Base-by-base conservation (phyloP, 2,797 vertebrate genomes). In the Acrossocheilus fasciatus region DNA sequence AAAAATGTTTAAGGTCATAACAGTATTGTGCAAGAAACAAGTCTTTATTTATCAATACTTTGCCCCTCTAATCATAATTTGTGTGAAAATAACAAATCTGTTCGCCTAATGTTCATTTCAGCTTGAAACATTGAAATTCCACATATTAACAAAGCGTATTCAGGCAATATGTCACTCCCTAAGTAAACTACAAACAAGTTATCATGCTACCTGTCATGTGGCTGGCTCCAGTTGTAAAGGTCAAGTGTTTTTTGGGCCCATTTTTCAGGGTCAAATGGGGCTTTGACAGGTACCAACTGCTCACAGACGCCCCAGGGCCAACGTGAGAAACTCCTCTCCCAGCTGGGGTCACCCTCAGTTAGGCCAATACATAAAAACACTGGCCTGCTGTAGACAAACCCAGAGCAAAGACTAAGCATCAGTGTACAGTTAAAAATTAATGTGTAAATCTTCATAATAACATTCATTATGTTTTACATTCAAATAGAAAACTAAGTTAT, bases 301-400 rank as follows among this genome's bases (percentile, higher is more conserved):
- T 99, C 98, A 90, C 98, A 99, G 0, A 95, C 94, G 4, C 98
- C 98, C 95, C 98, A 96, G 0, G 98, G 98, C 98, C 97, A 98
- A 39, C 96, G 96, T 0, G 95, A 95, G 91, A 98, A 97, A 82
- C 93, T 96, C 52, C 89, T 95, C 84, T 94, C 95, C 98, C 98
- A 99, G 83, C 96, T 98, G 0, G 93, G 92, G 93, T 99, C 98
- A 57, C 97, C 97, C 84, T 98, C 96, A 6, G 97, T 94, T 81
- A 99, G 95, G 74, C 98, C 98, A 62, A 99, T 99, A 92, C 98
- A 99, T 88, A 96, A 96, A 89, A 99, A 96, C 76, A 96, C 95
- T 34, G 97, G 94, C 91, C 95, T 97, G 85, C 98, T 99, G 93
- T 83, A 91, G 86, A 91, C 82, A 89, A 69, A 50, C 68, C 82